These are phyloP conservation scores for Galbula dea DNA, from an alignment of 2,113 vertebrate genomes.

Conservation along the genomic window DNA sequence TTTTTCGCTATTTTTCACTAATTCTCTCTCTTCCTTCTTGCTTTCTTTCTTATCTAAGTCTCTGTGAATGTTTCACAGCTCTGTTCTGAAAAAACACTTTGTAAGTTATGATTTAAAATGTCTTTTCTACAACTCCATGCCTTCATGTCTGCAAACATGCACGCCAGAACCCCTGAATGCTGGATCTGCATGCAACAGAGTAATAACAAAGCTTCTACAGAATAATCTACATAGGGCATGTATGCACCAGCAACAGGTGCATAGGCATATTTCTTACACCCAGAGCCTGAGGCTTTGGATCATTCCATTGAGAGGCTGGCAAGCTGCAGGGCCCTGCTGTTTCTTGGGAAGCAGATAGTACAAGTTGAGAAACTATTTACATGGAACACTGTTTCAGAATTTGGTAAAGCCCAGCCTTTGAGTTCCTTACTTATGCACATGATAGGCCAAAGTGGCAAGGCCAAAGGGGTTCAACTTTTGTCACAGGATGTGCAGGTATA, in stretches of 20 bases:
- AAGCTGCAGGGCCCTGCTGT: neutral
- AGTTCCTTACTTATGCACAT: accelerated
- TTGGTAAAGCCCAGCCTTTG: neutral
- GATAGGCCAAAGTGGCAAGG: neutral
- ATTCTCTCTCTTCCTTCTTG: neutral
- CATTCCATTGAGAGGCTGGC: neutral
- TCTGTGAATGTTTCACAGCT: neutral
- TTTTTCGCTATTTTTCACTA: neutral
- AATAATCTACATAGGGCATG: neutral
- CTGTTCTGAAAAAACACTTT: neutral
- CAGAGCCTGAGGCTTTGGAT: neutral
- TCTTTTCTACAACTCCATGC: neutral
- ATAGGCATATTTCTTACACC: neutral
- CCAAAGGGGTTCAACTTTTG: neutral
- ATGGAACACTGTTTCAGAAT: neutral
- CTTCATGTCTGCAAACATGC: neutral
- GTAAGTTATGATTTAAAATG: neutral
- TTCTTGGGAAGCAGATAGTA: neutral
- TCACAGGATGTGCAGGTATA: neutral
- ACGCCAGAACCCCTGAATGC: neutral
- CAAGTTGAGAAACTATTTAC: neutral
- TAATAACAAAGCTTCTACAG: neutral
- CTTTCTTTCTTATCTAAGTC: neutral
- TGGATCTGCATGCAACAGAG: neutral
- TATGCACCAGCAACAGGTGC: neutral